Base-by-base conservation (phyloP, 1,140 invertebrate species). In the Bombus cullumanus region DNA sequence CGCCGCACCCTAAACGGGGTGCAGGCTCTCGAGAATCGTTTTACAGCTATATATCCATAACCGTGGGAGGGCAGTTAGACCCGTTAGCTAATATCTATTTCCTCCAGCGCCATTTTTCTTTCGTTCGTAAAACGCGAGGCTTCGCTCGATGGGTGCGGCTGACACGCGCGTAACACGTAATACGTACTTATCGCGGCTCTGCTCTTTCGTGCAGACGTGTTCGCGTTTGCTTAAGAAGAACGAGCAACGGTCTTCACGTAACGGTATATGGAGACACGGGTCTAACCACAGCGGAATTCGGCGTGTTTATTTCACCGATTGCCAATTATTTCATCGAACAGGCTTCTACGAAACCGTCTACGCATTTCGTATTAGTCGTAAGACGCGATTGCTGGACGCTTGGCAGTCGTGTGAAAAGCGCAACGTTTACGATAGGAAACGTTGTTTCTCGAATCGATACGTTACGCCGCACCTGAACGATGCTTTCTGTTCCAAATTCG, bases 61-160 rank as follows among this genome's bases (percentile, higher is more conserved):
- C 69, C 80, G 83, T 71, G 86, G 80, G 75, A 59, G 87, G 72
- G 83, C 64, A 82, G 89, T 91, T 90, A 89, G 88, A 85, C 81
- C 83, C 78, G 86, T 90, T 93, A 92, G 92, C 89, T 93, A 94
- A 95, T 94, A 94, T 95, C 94, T 94, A 94, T 95, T 95, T 94
- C 93, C 94, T 92, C 72, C 78, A 84, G 76, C 92, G 90, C 91
- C 91, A 92, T 93, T 93, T 92, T 93, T 93, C 91, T 93, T 90
- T 84, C 15, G 73, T 91, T 83, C 81, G 84, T 92, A 90, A 91
- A 89, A 90, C 83, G 84, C 82, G 72, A 73, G 22, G 15, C 72
- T 80, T 66, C 28, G n/a, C 78, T 43, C 73, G 71, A 87, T 92
- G 89, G 92, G 92, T 82, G 92, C 89, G 92, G 92, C 91, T n/a